Evolutionary conservation across 2,888 invertebrate species (phyloP).

Genomic region (Rugalucina vietnamica): DNA sequence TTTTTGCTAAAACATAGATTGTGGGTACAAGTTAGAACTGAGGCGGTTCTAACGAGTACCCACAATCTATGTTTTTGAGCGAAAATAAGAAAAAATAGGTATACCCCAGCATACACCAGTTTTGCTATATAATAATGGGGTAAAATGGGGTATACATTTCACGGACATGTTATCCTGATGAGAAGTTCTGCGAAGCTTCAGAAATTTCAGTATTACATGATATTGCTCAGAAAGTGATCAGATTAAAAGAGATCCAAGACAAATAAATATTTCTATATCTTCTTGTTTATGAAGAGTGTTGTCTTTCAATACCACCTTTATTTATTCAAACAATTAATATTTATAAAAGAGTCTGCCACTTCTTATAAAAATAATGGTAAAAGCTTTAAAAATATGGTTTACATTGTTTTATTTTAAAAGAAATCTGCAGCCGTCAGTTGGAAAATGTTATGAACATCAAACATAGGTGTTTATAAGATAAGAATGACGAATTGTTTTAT

Average conservation of each 20-base stretch:
- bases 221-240: background rate
- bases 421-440: background rate
- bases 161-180: too few relatives aligned
- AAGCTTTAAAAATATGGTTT: slow-evolving; percentile 5
- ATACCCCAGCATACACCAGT: too few relatives aligned
- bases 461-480: background rate
- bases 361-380: slow-evolving; percentile 9
- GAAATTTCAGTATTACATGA: background rate
- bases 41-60: too few relatives aligned
- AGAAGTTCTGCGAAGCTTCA: too few relatives aligned
- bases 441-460: background rate
- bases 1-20: too few relatives aligned
- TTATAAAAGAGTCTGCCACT: background rate
- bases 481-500: slow-evolving; percentile 5
- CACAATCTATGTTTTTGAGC: background rate
- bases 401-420: background rate
- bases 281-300: background rate
- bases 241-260: background rate
- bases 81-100: too few relatives aligned
- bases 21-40: too few relatives aligned
- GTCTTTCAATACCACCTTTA: slow-evolving; percentile 7
- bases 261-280: background rate
- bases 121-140: too few relatives aligned
- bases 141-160: too few relatives aligned
- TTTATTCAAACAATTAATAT: slow-evolving; percentile 13